Base-by-base conservation (phyloP, 2,888 invertebrate genomes). In the Orthosia cruda region DNA sequence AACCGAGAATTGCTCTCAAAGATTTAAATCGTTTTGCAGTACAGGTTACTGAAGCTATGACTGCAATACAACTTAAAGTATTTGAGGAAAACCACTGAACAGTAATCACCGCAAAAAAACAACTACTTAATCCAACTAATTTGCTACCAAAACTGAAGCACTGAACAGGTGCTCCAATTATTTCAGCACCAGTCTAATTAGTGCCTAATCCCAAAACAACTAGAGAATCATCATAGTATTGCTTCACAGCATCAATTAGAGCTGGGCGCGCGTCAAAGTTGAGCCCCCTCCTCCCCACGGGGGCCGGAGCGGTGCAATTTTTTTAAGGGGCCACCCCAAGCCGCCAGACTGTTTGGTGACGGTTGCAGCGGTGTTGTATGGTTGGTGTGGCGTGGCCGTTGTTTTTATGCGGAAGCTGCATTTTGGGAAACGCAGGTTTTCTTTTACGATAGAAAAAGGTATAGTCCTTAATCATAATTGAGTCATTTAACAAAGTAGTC, bases 321-420 rank as follows among this genome's bases (percentile, higher is more conserved):
- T 96, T 96, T 95, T 91, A 89, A 92, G 93, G 93, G 93, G 91
- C 86, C 86, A 74, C 94, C 91, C 91, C 89, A 78, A 66, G 86
- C 88, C 93, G 91, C 88, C 93, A 92, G 93, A 92, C 95, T 92
- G 94, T 94, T 93, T 94, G 95, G 96, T 96, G 96, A 95, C 95
- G 95, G 91, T 94, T 95, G 96, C 95, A 96, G 92, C 93, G 92
- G 90, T 93, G 70, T 91, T 88, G 80, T 90, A 0, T 0, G 64
- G 18, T 0, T 20, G 20, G 1, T 18, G 54, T 13, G 84, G n/a
- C 91, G 89, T 94, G 95, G 92, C 76, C 52, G 45, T 47, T 85
- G 70, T 26, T 62, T 32, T 57, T 32, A 52, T 23, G 40, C 45
- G n/a, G 57, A 50, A 58, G 55, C 15, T n/a, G 20, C 12, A 3